Percentiles rank a stretch among this genome's conserved stretches.
phyloP scores from a whole-genome alignment of 2,888 invertebrate species.

The Apamea sordens region DNA sequence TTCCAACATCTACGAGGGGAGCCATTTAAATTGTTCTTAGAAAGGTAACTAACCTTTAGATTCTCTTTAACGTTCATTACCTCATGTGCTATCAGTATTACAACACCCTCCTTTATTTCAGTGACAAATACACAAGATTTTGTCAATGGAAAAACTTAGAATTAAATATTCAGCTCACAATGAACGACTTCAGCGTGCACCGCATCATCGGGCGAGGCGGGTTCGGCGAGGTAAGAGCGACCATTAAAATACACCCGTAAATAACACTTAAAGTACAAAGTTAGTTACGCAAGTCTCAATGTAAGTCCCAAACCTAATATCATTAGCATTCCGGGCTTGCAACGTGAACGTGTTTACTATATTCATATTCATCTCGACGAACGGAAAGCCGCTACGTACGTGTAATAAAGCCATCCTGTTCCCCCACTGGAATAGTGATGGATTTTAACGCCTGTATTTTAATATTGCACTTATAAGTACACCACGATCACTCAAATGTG shows the following conservation, averaged over 20 bases:
- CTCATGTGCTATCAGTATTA: slow-evolving; percentile 1
- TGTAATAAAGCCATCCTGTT: slow-evolving; percentile 71
- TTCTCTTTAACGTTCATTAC: background rate
- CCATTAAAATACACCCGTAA: slow-evolving; percentile 45
- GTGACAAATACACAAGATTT: slow-evolving; percentile 99
- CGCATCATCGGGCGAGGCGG: slow-evolving; percentile 99
- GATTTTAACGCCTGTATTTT: slow-evolving; percentile 61
- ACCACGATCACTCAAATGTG: slow-evolving; percentile 47
- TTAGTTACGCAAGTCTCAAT: slow-evolving; percentile 61
- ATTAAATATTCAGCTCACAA: slow-evolving; percentile 99
- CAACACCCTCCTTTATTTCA: slow-evolving; percentile 88
- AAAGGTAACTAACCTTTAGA: slow-evolving; percentile 93
- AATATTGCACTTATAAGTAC: slow-evolving; percentile 52
- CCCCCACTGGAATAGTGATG: slow-evolving; percentile 71
- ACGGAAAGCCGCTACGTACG: slow-evolving; percentile 72
- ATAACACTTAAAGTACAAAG: slow-evolving; percentile 56
- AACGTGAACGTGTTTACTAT: slow-evolving; percentile 68
- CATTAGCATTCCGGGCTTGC: slow-evolving; percentile 70
- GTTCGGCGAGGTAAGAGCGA: slow-evolving; percentile 95
- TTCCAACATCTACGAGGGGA: slow-evolving; percentile 99
- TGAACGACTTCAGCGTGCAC: slow-evolving; percentile 99
- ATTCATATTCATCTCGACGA: slow-evolving; percentile 75
- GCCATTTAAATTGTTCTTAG: slow-evolving; percentile 99
- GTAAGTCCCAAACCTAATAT: slow-evolving; percentile 65
- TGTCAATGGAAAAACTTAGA: slow-evolving; percentile 99